These are phyloP conservation scores for Cataglyphis albicans DNA, from an alignment of 2,888 invertebrate species.

Conservation along the genomic window DNA sequence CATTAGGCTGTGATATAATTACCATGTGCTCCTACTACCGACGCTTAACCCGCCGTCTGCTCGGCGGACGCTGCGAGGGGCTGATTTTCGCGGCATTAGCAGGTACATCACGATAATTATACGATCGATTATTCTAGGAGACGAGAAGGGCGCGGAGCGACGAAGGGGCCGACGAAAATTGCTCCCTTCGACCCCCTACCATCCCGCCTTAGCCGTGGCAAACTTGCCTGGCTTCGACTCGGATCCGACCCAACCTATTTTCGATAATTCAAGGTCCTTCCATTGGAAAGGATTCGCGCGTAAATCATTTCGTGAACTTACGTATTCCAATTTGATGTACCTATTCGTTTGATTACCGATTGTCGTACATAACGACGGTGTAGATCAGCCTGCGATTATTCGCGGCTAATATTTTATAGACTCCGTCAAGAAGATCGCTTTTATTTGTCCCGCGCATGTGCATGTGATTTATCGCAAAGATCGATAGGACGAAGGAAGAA, in stretches of 20 bases:
- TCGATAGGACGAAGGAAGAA: constrained; percentile 32
- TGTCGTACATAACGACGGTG: constrained; percentile 17
- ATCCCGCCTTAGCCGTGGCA: constrained; percentile 60
- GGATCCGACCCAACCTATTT: constrained; percentile 75
- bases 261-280: constrained; percentile 75
- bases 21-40: constrained; percentile 83
- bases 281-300: constrained; percentile 45
- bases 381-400: constrained; percentile 4
- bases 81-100: constrained; percentile 82
- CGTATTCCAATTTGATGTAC: constrained; percentile 42
- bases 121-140: constrained; percentile 82
- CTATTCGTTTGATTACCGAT: background rate
- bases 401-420: constrained; percentile 8
- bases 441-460: constrained; percentile 28
- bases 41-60: constrained; percentile 80
- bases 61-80: constrained; percentile 75
- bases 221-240: constrained; percentile 74
- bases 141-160: constrained; percentile 58
- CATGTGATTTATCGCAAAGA: constrained; percentile 28
- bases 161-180: constrained; percentile 67
- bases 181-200: constrained; percentile 59
- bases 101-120: constrained; percentile 83
- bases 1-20: constrained; percentile 86
- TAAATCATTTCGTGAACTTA: constrained; percentile 41
- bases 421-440: constrained; percentile 22